Evolutionary conservation across 2,888 invertebrate genomes (phyloP), one percentile per base, ranked within the genome.

Genomic region (Plagodis dolabraria): DNA sequence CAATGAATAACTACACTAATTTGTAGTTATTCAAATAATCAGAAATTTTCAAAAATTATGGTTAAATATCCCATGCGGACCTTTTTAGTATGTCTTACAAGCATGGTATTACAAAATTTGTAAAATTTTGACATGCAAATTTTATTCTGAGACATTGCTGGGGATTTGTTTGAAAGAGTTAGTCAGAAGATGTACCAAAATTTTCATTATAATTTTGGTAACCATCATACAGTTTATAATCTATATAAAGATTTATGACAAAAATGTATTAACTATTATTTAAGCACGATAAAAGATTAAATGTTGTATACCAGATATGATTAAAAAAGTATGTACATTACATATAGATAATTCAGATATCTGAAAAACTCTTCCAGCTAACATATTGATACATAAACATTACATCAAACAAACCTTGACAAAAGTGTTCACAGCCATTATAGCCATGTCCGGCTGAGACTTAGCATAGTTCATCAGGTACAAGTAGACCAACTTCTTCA

Each of bases 401-500:
- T 4, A 53, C 53, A 43, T 47, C 35, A 47, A 40, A 76, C 92
- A 83, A 94, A 98, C 98, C 96, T 99, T 99, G 69, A 99, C 99
- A 93, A 99, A 99, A 7, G 99, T 99, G 92, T 99, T 99, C 60
- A 99, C 99, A 9, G 99, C 99, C 99, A 99, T 99, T 64, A 99
- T 99, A 56, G 99, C 99, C 97, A 99, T 98, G 85, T 99, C 99
- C 0, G 99, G 99, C 88, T 99, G 99, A 54, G 98, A 99, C 90
- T 99, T 99, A 55, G 99, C 99, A 88, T 99, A 99, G 88, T 99
- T 99, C 99, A 99, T 99, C 75, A 99, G 93, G 85, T 99, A 99
- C 53, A 99, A 93, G 86, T 99, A 99, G 0, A 99, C 99, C 51
- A 99, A 93, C 81, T 99, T 99, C 93, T 99, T 99, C 73, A 99